phyloP scores from a whole-genome alignment of 64 coral and sea anemone genomes.

The Montipora capricornis region DNA sequence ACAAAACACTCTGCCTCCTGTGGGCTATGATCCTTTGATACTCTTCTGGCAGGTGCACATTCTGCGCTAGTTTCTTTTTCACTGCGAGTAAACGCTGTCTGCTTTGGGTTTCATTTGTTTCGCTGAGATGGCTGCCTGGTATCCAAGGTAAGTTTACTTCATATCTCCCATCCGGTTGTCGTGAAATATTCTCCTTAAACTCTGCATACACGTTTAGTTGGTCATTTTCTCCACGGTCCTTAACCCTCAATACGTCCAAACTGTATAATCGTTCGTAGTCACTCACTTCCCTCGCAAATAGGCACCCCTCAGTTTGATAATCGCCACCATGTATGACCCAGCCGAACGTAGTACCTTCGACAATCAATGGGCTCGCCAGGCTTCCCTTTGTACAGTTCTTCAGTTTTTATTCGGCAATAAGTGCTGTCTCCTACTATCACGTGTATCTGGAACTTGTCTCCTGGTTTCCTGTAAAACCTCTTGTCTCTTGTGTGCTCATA shows the following conservation, averaged over 20 bases:
- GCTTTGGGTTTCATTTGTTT: constrained; percentile 15
- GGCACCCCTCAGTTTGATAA: not conserved
- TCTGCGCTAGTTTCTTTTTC: not conserved
- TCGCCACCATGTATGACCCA: constrained; percentile 22
- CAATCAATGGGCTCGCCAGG: not conserved
- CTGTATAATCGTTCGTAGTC: constrained; percentile 30
- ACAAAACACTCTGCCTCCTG: not conserved
- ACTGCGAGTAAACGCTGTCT: constrained; percentile 25
- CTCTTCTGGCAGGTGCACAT: no score
- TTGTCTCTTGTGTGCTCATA: constrained; percentile 8
- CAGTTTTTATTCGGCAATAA: constrained; percentile 51
- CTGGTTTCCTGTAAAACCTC: not conserved
- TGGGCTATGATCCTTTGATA: constrained; percentile 33
- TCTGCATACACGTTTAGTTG: no score
- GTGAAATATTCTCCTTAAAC: no score
- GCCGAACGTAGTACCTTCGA: constrained; percentile 22
- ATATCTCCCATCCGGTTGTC: no score
- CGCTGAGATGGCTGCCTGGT: no score
- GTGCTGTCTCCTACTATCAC: not conserved
- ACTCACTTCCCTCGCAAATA: constrained; percentile 15
- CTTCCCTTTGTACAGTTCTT: constrained; percentile 35
- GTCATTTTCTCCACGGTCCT: no score
- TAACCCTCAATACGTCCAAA: not conserved
- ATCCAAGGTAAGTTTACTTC: no score
- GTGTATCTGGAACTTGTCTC: constrained; percentile 47